Percentiles rank a stretch among this genome's conserved stretches.
Conservation (phyloP, 2,888 invertebrate genomes). For the Hedychridium roseum region DNA sequence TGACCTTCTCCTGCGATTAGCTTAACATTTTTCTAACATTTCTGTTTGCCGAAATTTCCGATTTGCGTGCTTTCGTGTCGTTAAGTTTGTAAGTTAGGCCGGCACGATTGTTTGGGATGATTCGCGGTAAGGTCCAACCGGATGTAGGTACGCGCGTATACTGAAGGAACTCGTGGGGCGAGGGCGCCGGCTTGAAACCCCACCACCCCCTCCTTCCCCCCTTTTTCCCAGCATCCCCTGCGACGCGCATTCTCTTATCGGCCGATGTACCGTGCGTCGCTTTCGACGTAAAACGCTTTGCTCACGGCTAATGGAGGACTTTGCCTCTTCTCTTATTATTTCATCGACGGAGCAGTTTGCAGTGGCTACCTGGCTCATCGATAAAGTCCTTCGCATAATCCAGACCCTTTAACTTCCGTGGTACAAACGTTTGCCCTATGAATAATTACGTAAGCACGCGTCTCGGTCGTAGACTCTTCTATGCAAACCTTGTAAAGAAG, state of each 20-base stretch:
- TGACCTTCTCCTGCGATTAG: not conserved
- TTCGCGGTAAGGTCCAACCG: slow-evolving; percentile 39
- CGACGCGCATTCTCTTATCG: slow-evolving; percentile 52
- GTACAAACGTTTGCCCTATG: no score
- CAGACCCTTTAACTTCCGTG: no score
- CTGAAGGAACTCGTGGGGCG: slow-evolving; percentile 52
- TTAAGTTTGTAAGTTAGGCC: no score
- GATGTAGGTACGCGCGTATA: slow-evolving; percentile 56
- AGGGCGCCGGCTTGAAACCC: slow-evolving; percentile 46
- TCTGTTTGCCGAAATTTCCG: not conserved
- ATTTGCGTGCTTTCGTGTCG: not conserved
- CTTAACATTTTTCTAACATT: not conserved
- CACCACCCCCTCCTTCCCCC: slow-evolving; percentile 39
- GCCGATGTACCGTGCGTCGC: slow-evolving; percentile 7
- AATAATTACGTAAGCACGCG: no score
- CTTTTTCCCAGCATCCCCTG: slow-evolving; percentile 43
- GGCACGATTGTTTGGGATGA: not conserved
- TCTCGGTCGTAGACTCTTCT: no score
- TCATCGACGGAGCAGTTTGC: no score
- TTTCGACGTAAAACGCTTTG: no score
- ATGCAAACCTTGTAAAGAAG: no score
- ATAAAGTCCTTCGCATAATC: no score
- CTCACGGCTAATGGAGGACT: no score
- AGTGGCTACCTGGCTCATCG: no score
- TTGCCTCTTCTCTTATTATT: no score